Evolutionary conservation across 2,888 invertebrate genomes (phyloP), one percentile per base, ranked within the genome.

Genomic region (Epinotia nisella): DNA sequence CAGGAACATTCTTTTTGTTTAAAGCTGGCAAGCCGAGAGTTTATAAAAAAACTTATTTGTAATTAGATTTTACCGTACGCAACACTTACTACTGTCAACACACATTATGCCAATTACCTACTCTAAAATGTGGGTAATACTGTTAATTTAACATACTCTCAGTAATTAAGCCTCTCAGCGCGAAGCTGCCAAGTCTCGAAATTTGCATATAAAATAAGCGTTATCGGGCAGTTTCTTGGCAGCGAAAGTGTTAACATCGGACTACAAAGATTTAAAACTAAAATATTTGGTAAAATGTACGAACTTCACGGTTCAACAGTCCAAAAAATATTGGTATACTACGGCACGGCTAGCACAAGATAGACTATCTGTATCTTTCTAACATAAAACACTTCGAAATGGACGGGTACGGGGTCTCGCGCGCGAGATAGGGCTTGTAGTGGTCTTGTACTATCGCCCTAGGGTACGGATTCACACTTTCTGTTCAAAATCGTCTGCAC

Each of bases 91-190:
- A 60, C 61, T n/a, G 53, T 55, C 72, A 35, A 58, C 45, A 61
- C 55, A 60, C 10, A 71, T 67, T 68, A 49, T 17, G 13, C 13
- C n/a, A 56, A 68, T 72, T 67, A 29, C 2, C 2, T 24, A 19
- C n/a, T 67, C 49, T 56, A 19, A 68, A 62, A 58, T 62, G 45
- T 49, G 39, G 39, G n/a, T 62, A 73, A 39, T 62, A 41, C 24
- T 24, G 58, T n/a, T 58, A 21, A 29, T 39, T 21, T 13, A 45
- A 45, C 13, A 45, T 13, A 41, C 19, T 67, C 13, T 55, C 45
- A 10, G 55, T 61, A 67, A 67, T 67, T 62, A 68, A 56, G 3
- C 49, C n/a, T 62, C 49, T 62, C 62, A 45, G 62, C 21, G 61
- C 49, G 21, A 62, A 62, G 49, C 29, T 49, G 61, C 62, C 62